phyloP scores from a whole-genome alignment of 2,797 vertebrate species.

The Gobionotothen gibberifrons region DNA sequence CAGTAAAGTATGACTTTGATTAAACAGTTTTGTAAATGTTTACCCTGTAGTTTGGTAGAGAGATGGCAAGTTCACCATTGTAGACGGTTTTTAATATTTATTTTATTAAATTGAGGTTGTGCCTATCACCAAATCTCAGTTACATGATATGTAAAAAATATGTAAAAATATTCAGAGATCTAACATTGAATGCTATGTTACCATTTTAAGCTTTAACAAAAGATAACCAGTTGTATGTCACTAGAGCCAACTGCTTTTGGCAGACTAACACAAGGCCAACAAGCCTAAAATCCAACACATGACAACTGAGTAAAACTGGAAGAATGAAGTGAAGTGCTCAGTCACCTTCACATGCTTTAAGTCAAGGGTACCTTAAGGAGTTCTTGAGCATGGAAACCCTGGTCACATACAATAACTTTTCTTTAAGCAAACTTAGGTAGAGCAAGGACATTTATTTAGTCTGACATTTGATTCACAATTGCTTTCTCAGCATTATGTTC shows the following conservation, averaged over 20 bases:
- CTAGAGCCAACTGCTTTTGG: neutral
- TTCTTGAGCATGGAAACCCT: constrained; percentile 1
- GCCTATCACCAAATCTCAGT: neutral
- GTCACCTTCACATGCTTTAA: neutral
- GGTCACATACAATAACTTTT: neutral
- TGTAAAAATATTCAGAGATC: too few species aligned
- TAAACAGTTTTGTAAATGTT: constrained; percentile 4
- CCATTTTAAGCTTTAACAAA: neutral
- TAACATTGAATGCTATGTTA: neutral
- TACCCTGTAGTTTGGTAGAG: neutral
- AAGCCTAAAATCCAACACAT: neutral
- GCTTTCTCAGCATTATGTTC: neutral
- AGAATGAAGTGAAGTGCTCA: neutral
- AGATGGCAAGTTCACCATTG: neutral
- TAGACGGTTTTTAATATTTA: neutral
- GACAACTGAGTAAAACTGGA: neutral
- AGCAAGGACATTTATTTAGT: neutral
- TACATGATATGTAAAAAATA: neutral
- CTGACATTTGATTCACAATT: neutral
- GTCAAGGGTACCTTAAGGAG: neutral
- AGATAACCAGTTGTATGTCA: constrained; percentile 1
- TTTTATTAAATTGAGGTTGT: neutral
- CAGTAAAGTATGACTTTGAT: constrained; percentile 29
- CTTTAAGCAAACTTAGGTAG: neutral
- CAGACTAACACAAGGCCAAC: neutral